Evolutionary conservation across 2,113 vertebrate genomes (phyloP).

Genomic region (Cercocebus atys): DNA sequence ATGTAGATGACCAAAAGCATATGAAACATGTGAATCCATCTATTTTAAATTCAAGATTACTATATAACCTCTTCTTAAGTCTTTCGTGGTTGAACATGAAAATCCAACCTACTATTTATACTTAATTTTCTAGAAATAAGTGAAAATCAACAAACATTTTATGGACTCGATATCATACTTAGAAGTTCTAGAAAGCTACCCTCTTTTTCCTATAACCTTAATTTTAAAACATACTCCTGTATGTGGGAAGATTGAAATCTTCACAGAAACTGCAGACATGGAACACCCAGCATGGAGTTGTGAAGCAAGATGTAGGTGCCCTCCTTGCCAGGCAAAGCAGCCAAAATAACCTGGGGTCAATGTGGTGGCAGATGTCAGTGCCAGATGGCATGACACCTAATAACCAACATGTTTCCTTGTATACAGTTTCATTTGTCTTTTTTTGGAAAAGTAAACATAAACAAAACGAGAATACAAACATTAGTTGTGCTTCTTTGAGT

Average conservation of each 20-base stretch:
- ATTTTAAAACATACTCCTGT: not conserved
- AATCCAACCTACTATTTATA: not conserved
- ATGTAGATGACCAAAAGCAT: not conserved
- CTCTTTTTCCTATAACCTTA: not conserved
- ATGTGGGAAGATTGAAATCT: not conserved
- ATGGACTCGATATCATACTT: not conserved
- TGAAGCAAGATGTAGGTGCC: not conserved
- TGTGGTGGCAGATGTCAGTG: not conserved
- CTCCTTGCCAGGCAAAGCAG: not conserved
- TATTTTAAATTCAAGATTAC: not conserved
- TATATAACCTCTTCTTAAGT: not conserved
- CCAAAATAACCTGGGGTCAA: not conserved
- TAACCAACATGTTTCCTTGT: not conserved
- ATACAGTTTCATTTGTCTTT: not conserved
- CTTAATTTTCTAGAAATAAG: not conserved
- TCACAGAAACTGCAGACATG: not conserved
- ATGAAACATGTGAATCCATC: not conserved
- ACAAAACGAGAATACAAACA: not conserved
- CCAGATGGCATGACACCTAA: not conserved
- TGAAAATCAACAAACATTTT: not conserved
- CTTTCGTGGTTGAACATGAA: not conserved
- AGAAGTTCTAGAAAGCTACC: conserved; percentile 11
- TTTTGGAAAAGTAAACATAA: not conserved
- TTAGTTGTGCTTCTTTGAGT: not conserved
- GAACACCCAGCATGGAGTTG: not conserved